These are phyloP conservation scores for Phthorimaea operculella DNA, from an alignment of 1,140 invertebrate genomes.

Conservation along the genomic window DNA sequence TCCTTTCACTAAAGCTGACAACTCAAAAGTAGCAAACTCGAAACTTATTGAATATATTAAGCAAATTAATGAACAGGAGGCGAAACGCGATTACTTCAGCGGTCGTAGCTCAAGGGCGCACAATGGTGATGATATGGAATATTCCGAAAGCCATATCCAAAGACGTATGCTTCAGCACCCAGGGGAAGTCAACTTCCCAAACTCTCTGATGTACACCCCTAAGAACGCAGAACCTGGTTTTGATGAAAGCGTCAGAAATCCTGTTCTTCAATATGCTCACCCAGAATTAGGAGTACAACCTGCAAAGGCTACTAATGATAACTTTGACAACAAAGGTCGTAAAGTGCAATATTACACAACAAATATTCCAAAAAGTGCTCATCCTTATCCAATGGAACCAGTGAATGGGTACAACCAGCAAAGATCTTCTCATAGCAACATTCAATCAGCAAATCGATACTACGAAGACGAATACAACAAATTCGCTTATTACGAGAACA, in stretches of 20 bases:
- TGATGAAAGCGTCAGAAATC: slow-evolving; percentile 76
- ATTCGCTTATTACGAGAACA: slow-evolving; percentile 62
- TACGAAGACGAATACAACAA: slow-evolving; percentile 66
- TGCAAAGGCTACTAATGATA: slow-evolving; percentile 69
- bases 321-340: slow-evolving; percentile 42
- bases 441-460: slow-evolving; percentile 55
- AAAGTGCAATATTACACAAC: slow-evolving; percentile 60
- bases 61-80: slow-evolving; percentile 72
- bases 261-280: slow-evolving; percentile 81
- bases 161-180: slow-evolving; percentile 76
- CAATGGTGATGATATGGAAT: slow-evolving; percentile 56
- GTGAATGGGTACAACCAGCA: slow-evolving; percentile 65
- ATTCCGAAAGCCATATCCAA: slow-evolving; percentile 70
- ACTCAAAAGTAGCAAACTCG: slow-evolving; percentile 66
- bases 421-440: slow-evolving; percentile 59
- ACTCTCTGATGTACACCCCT: slow-evolving; percentile 71
- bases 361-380: slow-evolving; percentile 54
- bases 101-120: slow-evolving; percentile 64
- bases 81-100: slow-evolving; percentile 68
- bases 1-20: slow-evolving; percentile 71
- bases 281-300: slow-evolving; percentile 81
- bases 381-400: slow-evolving; percentile 62
- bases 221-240: slow-evolving; percentile 67
- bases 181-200: slow-evolving; percentile 71
- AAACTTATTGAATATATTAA: slow-evolving; percentile 74